These are phyloP conservation scores for Eira barbara DNA, from an alignment of 2,113 vertebrate genomes.

Conservation along the genomic window DNA sequence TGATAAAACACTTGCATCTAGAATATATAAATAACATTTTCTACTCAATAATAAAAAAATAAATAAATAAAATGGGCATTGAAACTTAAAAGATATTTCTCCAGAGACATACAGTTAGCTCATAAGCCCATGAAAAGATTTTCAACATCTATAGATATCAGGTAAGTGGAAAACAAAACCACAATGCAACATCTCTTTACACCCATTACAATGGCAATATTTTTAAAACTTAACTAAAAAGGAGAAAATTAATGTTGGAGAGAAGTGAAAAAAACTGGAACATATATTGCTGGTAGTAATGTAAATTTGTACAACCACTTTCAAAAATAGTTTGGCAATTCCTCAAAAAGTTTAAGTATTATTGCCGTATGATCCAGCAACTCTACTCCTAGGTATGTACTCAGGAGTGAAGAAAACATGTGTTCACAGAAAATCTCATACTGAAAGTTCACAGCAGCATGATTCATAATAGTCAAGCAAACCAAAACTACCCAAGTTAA, in stretches of 20 bases:
- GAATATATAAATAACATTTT: not conserved
- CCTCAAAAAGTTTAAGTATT: not conserved
- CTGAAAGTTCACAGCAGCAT: not conserved
- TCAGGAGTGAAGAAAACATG: not conserved
- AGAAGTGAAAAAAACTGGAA: not conserved
- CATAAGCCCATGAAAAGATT: not conserved
- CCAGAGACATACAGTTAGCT: not conserved
- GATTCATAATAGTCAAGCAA: not conserved
- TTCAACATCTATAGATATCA: not conserved
- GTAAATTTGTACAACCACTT: not conserved
- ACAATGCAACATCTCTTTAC: not conserved
- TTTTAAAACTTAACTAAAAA: not conserved
- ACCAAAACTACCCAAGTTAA: not conserved
- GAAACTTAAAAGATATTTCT: not conserved
- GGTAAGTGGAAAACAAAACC: not conserved
- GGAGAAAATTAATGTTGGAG: not conserved
- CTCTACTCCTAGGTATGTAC: not conserved
- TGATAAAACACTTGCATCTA: not conserved
- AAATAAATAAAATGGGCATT: not conserved
- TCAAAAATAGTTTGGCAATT: not conserved
- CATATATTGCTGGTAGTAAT: not conserved
- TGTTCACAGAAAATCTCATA: not conserved
- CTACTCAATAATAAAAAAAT: not conserved
- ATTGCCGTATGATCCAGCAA: not conserved
- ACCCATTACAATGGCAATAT: not conserved